Base-by-base conservation (phyloP, 2,888 invertebrate genomes). In the Magallana nippona region DNA sequence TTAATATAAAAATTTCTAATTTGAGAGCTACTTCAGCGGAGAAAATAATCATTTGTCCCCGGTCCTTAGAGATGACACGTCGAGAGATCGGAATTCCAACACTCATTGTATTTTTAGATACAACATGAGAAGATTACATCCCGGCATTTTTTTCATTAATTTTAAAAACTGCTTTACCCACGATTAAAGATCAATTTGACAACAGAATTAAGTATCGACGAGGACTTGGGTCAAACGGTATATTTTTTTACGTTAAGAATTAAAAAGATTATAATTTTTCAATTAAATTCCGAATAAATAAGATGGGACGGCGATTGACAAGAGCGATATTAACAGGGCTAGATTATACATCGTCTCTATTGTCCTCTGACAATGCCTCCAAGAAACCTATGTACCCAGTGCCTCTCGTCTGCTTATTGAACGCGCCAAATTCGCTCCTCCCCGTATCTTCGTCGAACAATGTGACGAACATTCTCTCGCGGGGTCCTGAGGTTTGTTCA, bases 231-330 rank as follows among this genome's bases (percentile, higher is more conserved):
- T 71, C 71, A 71, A 71, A 71, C 71, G 71, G 71, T 71, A 71
- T 71, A 71, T 71, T 71, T 71, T 71, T 32, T 71, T 71, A 71
- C 71, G 71, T 71, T 71, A 71, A 32, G 27, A 71, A 71, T 71
- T 71, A 71, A 71, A 71, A 71, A 71, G 71, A 71, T 71, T 71
- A 71, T 71, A 71, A 71, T 71, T 71, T 71, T 71, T 71, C 71
- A 71, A 71, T 71, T 71, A 71, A 71, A 32, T 71, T 71, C 71
- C 71, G 27, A 27, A 71, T 71, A 71, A 71, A 71, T 71, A 71
- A 71, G 71, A 71, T 71, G 71, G 71, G 71, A 71, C 71, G 71
- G 22, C 13, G 27, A 71, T 15, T 71, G 71, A 71, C 71, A 71
- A 71, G 71, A 71, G 71, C 22, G 32, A 71, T 71, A 71, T 71